A percentile compares a stretch with the other conserved stretches of the same genome.
phyloP scores from a whole-genome alignment of 1,140 invertebrate genomes.

The Drosophila lini region DNA sequence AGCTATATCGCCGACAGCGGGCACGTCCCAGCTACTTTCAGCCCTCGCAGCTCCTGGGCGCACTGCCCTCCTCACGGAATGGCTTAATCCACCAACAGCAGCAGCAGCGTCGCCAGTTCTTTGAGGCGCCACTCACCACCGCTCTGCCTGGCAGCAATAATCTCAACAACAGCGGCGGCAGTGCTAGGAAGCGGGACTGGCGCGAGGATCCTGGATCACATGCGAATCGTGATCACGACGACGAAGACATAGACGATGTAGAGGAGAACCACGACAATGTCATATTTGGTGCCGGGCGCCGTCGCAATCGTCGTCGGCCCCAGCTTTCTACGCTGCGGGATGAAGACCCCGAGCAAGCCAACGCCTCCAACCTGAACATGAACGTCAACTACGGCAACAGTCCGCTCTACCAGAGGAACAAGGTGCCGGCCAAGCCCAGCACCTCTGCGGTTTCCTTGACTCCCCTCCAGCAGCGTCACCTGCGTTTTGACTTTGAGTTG shows the following conservation, averaged over 20 bases:
- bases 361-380: slow-evolving; percentile 71
- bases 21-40: slow-evolving; percentile 57
- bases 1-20: slow-evolving; percentile 69
- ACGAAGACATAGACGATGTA: slow-evolving; percentile 64
- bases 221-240: slow-evolving; percentile 34
- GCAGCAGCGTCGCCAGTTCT: slow-evolving; percentile 61
- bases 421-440: slow-evolving; percentile 73
- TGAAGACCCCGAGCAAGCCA: slow-evolving; percentile 53
- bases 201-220: slow-evolving; percentile 46
- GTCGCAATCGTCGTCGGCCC: slow-evolving; percentile 69
- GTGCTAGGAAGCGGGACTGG: slow-evolving; percentile 60
- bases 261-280: slow-evolving; percentile 64
- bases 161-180: slow-evolving; percentile 51
- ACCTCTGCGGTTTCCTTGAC: slow-evolving; percentile 61
- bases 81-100: slow-evolving; percentile 41
- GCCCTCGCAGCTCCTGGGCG: slow-evolving; percentile 14
- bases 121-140: slow-evolving; percentile 43
- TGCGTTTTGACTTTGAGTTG: slow-evolving; percentile 68
- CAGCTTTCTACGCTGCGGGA: slow-evolving; percentile 53
- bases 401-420: slow-evolving; percentile 75
- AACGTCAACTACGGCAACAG: slow-evolving; percentile 75
- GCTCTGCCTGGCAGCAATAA: slow-evolving; percentile 64
- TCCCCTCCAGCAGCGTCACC: slow-evolving; percentile 79
- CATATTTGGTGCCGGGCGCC: slow-evolving; percentile 37
- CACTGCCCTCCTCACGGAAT: slow-evolving; percentile 37